phyloP scores from a whole-genome alignment of 2,888 invertebrate genomes.

The Epinotia demarniana region DNA sequence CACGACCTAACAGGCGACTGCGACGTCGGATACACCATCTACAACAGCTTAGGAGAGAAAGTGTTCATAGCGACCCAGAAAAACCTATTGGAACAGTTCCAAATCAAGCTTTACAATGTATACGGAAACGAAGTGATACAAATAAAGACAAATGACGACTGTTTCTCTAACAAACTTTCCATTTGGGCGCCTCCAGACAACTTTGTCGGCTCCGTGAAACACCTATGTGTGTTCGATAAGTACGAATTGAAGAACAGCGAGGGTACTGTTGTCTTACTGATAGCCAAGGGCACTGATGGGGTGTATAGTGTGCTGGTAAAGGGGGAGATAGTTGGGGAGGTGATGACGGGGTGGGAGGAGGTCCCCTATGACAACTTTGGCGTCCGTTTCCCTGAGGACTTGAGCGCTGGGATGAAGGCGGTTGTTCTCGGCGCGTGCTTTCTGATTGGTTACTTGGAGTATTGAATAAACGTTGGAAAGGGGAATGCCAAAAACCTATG shows the following conservation, averaged over 20 bases:
- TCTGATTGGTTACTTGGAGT: conserved; percentile 57
- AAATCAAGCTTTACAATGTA: conserved; percentile 63
- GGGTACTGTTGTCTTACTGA: conserved; percentile 53
- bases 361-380: conserved; percentile 52
- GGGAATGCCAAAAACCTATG: too few relatives aligned
- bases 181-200: conserved; percentile 68
- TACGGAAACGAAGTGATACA: conserved; percentile 71
- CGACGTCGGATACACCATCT: conserved; percentile 62
- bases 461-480: conserved; percentile 16
- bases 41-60: conserved; percentile 64
- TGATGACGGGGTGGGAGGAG: conserved; percentile 53
- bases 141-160: conserved; percentile 54
- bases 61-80: conserved; percentile 64
- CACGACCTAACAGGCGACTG: conserved; percentile 60
- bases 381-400: conserved; percentile 59
- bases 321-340: conserved; percentile 55
- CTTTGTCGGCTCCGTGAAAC: conserved; percentile 61
- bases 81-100: conserved; percentile 51
- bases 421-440: conserved; percentile 65
- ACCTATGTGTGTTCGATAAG: conserved; percentile 49
- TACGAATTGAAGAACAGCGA: conserved; percentile 56
- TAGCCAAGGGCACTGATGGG: conserved; percentile 50
- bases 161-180: conserved; percentile 53
- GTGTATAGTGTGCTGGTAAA: conserved; percentile 52
- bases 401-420: conserved; percentile 59